phyloP scores from a whole-genome alignment of 2,113 vertebrate genomes.

The Burhinus oedicnemus region DNA sequence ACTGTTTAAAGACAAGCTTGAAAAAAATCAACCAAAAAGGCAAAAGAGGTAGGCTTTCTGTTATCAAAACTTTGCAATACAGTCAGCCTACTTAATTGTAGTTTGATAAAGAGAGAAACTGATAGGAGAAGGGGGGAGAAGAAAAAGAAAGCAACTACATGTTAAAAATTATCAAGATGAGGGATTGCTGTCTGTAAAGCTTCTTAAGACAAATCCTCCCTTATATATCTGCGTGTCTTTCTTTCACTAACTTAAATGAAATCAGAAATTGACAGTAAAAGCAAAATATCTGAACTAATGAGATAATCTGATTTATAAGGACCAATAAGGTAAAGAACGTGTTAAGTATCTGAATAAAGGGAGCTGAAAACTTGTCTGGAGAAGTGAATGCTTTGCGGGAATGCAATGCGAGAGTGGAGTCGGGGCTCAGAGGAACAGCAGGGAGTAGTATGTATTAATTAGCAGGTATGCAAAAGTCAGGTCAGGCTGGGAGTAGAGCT shows the following conservation, averaged over 20 bases:
- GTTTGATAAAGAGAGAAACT: not conserved
- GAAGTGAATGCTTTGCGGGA: not conserved
- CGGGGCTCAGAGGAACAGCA: not conserved
- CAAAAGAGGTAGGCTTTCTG: not conserved
- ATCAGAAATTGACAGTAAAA: not conserved
- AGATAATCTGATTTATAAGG: not conserved
- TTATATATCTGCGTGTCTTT: not conserved
- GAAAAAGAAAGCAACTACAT: not conserved
- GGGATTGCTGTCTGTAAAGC: not conserved
- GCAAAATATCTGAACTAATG: not conserved
- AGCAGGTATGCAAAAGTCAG: accelerated
- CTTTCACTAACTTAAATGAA: not conserved
- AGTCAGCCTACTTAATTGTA: not conserved
- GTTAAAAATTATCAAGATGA: slow-evolving; percentile 18
- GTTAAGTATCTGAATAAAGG: not conserved
- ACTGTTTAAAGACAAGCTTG: slow-evolving; percentile 24
- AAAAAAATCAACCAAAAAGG: slow-evolving; percentile 11
- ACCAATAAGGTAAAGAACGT: not conserved
- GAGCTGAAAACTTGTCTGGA: not conserved
- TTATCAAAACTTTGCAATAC: not conserved
- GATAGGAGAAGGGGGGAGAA: not conserved
- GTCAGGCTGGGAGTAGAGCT: not conserved
- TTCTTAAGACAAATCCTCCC: not conserved
- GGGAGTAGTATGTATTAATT: accelerated
- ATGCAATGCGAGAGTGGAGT: not conserved